Base-by-base conservation (phyloP, 2,888 invertebrate genomes). In the Nomada lathburiana region DNA sequence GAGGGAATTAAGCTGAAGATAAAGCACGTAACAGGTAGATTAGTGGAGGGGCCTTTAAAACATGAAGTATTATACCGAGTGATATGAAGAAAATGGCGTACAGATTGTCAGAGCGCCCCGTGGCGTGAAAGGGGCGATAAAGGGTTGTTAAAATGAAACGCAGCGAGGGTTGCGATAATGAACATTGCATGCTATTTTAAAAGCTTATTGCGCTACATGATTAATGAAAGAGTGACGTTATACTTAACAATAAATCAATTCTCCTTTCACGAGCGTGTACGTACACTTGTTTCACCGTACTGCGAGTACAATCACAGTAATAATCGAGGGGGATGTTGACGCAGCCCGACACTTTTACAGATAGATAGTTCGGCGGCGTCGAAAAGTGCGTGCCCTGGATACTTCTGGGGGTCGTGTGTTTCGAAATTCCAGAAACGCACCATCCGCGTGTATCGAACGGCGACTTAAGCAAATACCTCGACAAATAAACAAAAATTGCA, bases 41-140 rank as follows among this genome's bases (percentile, higher is more conserved):
- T 78, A 44, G n/a, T n/a, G 72, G 26, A 78, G 68, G 78, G 52
- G 64, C 29, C 26, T 81, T 55, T 11, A 69, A 69, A 73, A 81
- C 29, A 36, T 73, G 64, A 44, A 62, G 23, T 42, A 42, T 59
- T n/a, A 29, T 16, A 20, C 20, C 23, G 26, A 1, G 11, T 16
- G 18, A 42, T 29, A 71, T 57, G 55, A 52, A 63, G 60, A 55
- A 63, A 67, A 67, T 10, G 47, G 20, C 42, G 44, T 5, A 53
- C 26, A 52, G 57, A 36, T 57, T 26, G 55, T 44, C 47, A 63
- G 57, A 50, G 26, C 23, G 18, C 60, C 26, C 18, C 7, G 55
- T 44, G 57, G 60, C 67, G 52, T 57, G 50, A 60, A 71, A 64
- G 50, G 20, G 52, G 20, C 52, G 78, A 72, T 80, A 80, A 80